Evolutionary conservation across 2,797 vertebrate species (phyloP).

Genomic region (Eulemur rubriventer): DNA sequence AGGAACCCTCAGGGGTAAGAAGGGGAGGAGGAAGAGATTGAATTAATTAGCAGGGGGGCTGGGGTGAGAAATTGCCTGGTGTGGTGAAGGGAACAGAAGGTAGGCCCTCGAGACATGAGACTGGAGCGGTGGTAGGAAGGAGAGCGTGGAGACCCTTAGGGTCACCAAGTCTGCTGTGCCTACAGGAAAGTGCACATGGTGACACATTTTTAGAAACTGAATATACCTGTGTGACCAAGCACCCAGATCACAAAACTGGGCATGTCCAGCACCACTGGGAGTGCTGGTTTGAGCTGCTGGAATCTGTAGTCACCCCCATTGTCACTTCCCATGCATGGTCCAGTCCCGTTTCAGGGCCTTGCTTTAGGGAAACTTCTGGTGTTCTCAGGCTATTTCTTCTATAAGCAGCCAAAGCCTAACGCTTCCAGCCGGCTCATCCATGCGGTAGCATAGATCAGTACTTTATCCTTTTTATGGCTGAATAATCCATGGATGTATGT

Average conservation of each 20-base stretch:
- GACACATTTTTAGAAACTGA: not conserved
- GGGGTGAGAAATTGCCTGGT: not conserved
- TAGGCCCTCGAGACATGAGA: accelerated
- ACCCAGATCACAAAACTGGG: not conserved
- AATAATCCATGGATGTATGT: too few relatives aligned
- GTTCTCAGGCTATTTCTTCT: not conserved
- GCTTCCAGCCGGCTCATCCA: not conserved
- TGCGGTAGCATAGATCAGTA: too few relatives aligned
- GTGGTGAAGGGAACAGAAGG: not conserved
- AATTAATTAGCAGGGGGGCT: not conserved
- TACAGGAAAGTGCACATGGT: not conserved
- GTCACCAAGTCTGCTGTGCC: not conserved
- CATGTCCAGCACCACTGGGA: not conserved
- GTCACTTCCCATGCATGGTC: not conserved
- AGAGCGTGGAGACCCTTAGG: not conserved
- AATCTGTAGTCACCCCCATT: accelerated
- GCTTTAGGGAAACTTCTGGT: not conserved
- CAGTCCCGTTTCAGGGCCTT: not conserved
- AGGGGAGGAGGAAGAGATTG: not conserved
- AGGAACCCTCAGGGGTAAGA: not conserved
- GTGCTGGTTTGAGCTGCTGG: not conserved
- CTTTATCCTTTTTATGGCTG: too few relatives aligned
- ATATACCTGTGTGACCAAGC: not conserved
- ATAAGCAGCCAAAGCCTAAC: not conserved
- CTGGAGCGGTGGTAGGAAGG: not conserved